A percentile compares a stretch with the other conserved stretches of the same genome.
Conservation (phyloP, 2,888 invertebrate genomes). For the Siphonodentalium dalli region DNA sequence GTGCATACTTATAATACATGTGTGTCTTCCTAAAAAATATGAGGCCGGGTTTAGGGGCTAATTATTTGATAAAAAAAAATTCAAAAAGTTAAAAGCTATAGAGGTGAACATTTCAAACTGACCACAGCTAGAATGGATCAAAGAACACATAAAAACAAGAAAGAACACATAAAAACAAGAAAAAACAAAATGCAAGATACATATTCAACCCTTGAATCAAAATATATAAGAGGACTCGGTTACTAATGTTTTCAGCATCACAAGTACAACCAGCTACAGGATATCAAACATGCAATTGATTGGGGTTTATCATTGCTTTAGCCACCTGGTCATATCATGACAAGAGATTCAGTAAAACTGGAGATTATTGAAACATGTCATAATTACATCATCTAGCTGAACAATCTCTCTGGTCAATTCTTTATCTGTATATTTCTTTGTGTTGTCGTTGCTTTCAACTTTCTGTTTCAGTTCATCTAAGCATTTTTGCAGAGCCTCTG, state of each 20-base stretch:
- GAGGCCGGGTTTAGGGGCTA: too few relatives aligned
- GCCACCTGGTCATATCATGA: background rate
- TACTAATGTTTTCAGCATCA: background rate
- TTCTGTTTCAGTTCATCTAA: slow-evolving; percentile 42
- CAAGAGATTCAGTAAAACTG: background rate
- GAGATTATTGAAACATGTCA: background rate
- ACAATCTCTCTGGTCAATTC: slow-evolving; percentile 54
- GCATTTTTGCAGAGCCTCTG: slow-evolving; percentile 79
- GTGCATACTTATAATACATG: too few relatives aligned
- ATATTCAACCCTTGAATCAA: too few relatives aligned
- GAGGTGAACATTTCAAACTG: too few relatives aligned
- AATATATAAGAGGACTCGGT: too few relatives aligned
- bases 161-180: too few relatives aligned
- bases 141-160: too few relatives aligned
- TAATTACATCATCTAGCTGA: slow-evolving; percentile 59
- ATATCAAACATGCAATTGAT: background rate
- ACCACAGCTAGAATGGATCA: too few relatives aligned
- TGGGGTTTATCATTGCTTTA: background rate
- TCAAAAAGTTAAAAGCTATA: too few relatives aligned
- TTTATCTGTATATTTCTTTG: slow-evolving; percentile 48
- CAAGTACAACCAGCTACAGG: background rate
- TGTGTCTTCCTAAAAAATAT: too few relatives aligned
- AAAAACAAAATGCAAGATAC: too few relatives aligned
- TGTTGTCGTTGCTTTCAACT: slow-evolving; percentile 45
- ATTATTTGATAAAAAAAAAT: too few relatives aligned